These are phyloP conservation scores for Bufo bufo DNA, from an alignment of 2,113 vertebrate genomes.

Conservation along the genomic window DNA sequence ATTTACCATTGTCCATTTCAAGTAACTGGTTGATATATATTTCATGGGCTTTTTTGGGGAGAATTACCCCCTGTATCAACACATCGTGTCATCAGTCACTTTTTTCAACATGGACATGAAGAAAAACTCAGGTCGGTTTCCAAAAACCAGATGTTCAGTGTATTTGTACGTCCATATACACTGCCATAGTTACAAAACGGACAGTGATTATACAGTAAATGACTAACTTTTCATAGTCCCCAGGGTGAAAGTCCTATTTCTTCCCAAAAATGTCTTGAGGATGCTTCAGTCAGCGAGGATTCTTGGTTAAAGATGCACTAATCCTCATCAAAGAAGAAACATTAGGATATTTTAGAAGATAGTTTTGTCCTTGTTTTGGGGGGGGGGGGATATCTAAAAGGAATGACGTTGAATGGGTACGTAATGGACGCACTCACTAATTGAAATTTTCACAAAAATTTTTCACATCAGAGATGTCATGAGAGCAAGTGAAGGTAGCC, in stretches of 20 bases:
- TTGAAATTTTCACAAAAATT: not conserved
- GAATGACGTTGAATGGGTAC: not conserved
- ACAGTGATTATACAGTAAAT: not conserved
- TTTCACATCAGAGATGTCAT: conserved; percentile 41
- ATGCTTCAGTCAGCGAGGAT: not conserved
- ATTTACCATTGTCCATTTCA: conserved; percentile 12
- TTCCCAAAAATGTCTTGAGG: not conserved
- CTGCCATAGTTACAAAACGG: conserved; percentile 24
- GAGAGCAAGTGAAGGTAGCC: conserved; percentile 1
- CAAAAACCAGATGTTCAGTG: not conserved
- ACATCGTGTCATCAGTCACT: not conserved
- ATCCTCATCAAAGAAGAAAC: not conserved
- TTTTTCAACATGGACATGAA: not conserved
- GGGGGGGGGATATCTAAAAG: not conserved
- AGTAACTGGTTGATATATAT: not conserved
- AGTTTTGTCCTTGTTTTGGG: not conserved
- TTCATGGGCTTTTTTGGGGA: not conserved
- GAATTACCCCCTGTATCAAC: not conserved
- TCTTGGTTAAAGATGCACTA: not conserved
- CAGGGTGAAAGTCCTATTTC: not conserved
- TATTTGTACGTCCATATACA: conserved; percentile 16
- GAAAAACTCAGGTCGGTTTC: not conserved
- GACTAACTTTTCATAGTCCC: not conserved
- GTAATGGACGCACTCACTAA: not conserved
- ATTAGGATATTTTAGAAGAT: not conserved